A percentile compares a stretch with the other conserved stretches of the same genome.
Evolutionary conservation across 2,113 vertebrate species (phyloP).

Genomic region (Hypanus sabinus): DNA sequence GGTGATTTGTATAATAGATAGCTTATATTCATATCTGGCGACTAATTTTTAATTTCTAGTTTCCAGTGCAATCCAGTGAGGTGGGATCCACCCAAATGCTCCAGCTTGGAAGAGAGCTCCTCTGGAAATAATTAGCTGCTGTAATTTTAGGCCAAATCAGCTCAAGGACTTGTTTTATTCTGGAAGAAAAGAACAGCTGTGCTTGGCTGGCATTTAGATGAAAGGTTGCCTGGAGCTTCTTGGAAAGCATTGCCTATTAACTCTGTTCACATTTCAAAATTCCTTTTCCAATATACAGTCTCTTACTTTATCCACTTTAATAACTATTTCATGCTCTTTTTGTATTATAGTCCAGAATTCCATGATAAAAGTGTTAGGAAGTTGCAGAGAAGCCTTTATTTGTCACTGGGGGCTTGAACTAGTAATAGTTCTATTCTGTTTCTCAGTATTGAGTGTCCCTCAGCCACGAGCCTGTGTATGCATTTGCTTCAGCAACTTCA

Average conservation of each 20-base stretch:
- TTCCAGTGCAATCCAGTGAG: not conserved
- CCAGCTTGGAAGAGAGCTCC: not conserved
- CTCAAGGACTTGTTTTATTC: not conserved
- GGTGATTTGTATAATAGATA: not conserved
- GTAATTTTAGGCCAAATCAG: not conserved
- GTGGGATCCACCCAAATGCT: not conserved
- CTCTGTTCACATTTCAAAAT: not conserved
- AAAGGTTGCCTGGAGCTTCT: not conserved
- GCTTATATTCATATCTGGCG: not conserved
- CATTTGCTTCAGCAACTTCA: not conserved
- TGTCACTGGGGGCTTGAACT: not conserved
- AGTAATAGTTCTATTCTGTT: not conserved
- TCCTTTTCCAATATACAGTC: not conserved
- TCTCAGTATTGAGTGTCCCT: not conserved
- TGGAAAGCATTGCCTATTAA: not conserved
- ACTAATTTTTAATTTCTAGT: not conserved
- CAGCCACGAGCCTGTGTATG: not conserved
- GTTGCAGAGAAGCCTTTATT: not conserved
- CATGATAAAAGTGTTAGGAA: constrained; percentile 18
- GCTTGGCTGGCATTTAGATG: not conserved
- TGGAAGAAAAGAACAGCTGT: not conserved
- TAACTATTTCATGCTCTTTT: constrained; percentile 2
- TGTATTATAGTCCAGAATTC: constrained; percentile 3
- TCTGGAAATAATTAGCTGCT: not conserved
- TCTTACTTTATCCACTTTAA: constrained; percentile 26